Conservation (phyloP, 2,888 invertebrate genomes). For the Aplocera efformata region DNA sequence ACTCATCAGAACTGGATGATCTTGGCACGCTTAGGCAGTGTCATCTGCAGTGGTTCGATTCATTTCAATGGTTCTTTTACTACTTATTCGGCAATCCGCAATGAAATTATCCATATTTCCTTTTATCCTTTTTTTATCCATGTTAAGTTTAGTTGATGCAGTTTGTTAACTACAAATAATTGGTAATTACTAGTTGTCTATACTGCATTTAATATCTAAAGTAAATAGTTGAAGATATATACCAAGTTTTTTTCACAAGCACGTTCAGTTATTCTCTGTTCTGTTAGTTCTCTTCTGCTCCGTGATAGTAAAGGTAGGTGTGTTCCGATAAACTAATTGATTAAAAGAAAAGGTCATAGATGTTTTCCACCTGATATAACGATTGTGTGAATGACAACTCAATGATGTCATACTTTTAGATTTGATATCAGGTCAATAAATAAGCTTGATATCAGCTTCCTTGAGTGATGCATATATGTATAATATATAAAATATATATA, state of each 20-base stretch:
- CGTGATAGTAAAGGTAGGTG: too few relatives aligned
- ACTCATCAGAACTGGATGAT: constrained; percentile 48
- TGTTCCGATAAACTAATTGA: constrained; percentile 15
- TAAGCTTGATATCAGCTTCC: constrained; percentile 1
- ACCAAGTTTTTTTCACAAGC: too few relatives aligned
- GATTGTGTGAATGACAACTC: constrained; percentile 6
- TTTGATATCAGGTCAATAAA: constrained; percentile 17
- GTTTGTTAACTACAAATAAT: too few relatives aligned
- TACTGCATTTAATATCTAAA: too few relatives aligned
- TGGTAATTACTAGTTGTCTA: too few relatives aligned
- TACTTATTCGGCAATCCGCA: not conserved
- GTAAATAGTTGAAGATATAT: too few relatives aligned
- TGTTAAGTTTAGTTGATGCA: too few relatives aligned
- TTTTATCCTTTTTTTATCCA: too few relatives aligned
- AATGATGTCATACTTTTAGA: constrained; percentile 3
- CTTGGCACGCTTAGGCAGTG: constrained; percentile 55
- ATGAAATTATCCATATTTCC: too few relatives aligned
- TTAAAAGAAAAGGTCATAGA: constrained; percentile 7
- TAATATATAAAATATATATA: too few relatives aligned
- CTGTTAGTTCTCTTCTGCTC: too few relatives aligned
- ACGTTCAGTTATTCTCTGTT: too few relatives aligned
- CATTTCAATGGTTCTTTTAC: constrained; percentile 17
- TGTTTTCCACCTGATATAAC: not conserved
- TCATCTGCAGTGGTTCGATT: constrained; percentile 35
- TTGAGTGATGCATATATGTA: not conserved